phyloP scores from a whole-genome alignment of 2,113 vertebrate genomes.

The Sander lucioperca region DNA sequence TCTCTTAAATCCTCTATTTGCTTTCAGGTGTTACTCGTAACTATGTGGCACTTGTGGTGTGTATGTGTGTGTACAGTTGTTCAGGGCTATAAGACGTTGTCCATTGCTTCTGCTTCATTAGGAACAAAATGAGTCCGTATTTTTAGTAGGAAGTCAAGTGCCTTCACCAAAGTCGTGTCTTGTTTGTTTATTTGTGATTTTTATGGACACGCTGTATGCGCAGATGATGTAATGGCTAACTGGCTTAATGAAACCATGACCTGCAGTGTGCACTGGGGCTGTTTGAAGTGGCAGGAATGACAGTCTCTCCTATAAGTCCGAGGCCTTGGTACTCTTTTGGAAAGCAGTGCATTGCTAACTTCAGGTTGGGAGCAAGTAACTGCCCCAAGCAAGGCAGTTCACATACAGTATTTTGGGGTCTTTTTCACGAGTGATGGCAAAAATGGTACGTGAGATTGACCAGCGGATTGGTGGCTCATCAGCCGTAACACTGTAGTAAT shows the following conservation, averaged over 20 bases:
- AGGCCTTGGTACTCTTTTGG: not conserved
- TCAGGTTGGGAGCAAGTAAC: not conserved
- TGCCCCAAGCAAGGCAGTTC: not conserved
- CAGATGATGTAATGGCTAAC: not conserved
- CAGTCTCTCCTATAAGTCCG: not conserved
- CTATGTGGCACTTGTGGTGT: not conserved
- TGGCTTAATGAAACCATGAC: not conserved
- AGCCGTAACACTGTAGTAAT: not conserved
- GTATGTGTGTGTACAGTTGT: not conserved
- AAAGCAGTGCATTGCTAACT: not conserved
- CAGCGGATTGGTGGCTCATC: not conserved
- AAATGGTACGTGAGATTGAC: not conserved
- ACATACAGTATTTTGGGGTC: not conserved
- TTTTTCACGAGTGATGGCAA: not conserved
- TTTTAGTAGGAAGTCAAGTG: not conserved
- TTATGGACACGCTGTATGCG: not conserved
- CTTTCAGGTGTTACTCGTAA: not conserved
- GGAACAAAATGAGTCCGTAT: not conserved
- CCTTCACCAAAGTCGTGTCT: too few species aligned
- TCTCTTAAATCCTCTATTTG: conserved; percentile 4
- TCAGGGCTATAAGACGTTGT: not conserved
- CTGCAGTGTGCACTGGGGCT: not conserved
- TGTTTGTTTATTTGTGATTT: too few species aligned
- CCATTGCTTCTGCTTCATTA: not conserved
- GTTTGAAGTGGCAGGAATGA: not conserved